Evolutionary conservation across 2,797 vertebrate species (phyloP).

Genomic region (Clarias fuscus): DNA sequence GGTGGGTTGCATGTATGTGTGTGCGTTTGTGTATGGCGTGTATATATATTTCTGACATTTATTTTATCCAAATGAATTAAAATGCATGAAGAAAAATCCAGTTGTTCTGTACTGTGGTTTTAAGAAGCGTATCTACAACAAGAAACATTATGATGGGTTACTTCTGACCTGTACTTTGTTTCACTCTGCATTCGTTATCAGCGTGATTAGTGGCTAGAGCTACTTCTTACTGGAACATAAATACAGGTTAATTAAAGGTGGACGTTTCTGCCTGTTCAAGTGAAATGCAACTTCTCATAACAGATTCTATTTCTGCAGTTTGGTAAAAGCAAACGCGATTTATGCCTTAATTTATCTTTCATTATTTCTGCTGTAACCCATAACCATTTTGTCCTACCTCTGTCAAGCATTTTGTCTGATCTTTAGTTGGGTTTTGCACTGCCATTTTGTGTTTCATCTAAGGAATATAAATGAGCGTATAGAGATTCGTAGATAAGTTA

Average conservation of each 20-base stretch:
- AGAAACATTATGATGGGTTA: background rate
- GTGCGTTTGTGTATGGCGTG: background rate
- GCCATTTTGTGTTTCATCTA: conserved; percentile 5
- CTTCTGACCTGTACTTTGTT: background rate
- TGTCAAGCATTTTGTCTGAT: background rate
- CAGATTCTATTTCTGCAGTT: background rate
- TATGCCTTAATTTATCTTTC: background rate
- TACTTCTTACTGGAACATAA: background rate
- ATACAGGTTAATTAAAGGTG: background rate
- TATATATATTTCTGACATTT: no score
- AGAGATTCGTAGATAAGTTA: conserved; percentile 19
- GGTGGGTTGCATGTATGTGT: background rate
- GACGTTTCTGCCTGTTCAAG: background rate
- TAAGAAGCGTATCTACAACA: background rate
- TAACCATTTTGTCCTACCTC: background rate
- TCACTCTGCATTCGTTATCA: background rate
- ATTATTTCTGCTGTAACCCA: background rate
- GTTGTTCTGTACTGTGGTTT: background rate
- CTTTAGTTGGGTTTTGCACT: background rate
- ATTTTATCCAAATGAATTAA: background rate
- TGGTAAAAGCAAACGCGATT: background rate
- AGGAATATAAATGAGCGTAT: conserved; percentile 18
- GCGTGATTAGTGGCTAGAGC: background rate
- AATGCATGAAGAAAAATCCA: background rate
- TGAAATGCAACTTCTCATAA: background rate